These are phyloP conservation scores for Anas flavirostris DNA, from an alignment of 2,797 vertebrate species.

Conservation along the genomic window DNA sequence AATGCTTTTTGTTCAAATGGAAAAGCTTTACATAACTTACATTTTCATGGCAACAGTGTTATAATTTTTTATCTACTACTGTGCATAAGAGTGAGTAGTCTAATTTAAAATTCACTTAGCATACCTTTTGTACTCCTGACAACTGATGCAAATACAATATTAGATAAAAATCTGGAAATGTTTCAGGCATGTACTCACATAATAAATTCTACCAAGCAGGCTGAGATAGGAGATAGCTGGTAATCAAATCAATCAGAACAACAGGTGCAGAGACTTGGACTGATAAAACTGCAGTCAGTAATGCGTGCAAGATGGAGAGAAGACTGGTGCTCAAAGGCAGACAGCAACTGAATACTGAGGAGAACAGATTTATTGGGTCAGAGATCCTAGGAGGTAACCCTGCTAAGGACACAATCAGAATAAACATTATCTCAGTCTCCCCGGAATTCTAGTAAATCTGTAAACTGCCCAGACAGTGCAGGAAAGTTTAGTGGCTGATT, in stretches of 20 bases:
- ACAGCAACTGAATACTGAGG: neutral
- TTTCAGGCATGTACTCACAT: neutral
- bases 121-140: neutral
- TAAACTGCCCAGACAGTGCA: neutral
- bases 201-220: neutral
- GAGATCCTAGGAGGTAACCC: neutral
- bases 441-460: neutral
- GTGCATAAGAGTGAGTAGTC: neutral
- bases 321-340: neutral
- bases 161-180: constrained; percentile 15
- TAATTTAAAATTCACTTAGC: constrained; percentile 2
- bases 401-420: neutral
- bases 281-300: neutral
- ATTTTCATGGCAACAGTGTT: neutral
- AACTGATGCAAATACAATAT: neutral
- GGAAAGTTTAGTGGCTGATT: neutral
- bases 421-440: neutral
- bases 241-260: neutral
- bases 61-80: neutral
- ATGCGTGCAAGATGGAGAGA: neutral
- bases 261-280: neutral
- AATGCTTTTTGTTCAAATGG: neutral
- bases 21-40: neutral
- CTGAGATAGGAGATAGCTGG: neutral
- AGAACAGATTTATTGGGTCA: neutral